Conservation (phyloP, 2,888 invertebrate genomes). For the Quadroppia sp. region DNA sequence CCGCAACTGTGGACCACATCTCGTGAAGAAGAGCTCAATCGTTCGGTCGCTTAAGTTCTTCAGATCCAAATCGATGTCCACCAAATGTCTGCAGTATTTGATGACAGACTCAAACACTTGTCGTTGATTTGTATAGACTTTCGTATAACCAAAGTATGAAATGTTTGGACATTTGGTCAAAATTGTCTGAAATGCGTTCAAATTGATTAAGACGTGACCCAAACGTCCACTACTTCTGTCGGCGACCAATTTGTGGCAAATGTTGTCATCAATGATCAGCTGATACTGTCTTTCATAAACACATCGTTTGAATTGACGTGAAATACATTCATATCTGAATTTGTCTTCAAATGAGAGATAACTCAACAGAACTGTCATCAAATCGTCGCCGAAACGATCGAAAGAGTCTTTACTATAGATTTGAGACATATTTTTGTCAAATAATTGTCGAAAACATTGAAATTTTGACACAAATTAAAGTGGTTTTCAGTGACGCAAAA, state of each 20-base stretch:
- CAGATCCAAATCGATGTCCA: not conserved
- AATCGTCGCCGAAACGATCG: not conserved
- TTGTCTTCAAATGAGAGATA: not conserved
- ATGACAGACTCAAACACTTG: not conserved
- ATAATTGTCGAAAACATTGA: too few species aligned
- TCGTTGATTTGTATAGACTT: not conserved
- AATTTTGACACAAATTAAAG: too few species aligned
- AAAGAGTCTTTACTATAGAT: not conserved
- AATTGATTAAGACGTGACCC: not conserved
- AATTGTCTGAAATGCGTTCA: not conserved
- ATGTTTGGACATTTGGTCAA: not conserved
- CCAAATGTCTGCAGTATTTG: not conserved
- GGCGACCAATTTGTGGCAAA: not conserved
- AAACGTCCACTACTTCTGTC: not conserved
- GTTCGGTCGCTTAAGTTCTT: not conserved
- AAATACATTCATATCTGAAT: not conserved
- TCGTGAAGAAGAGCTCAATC: not conserved
- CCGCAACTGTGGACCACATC: not conserved
- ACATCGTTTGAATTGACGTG: not conserved
- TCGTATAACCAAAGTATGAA: not conserved
- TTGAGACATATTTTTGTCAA: not conserved
- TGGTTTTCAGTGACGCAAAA: too few species aligned
- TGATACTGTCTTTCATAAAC: not conserved
- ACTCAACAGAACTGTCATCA: not conserved
- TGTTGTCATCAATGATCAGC: not conserved